phyloP scores from a whole-genome alignment of 2,797 vertebrate genomes.

The Aratinga solstitialis region DNA sequence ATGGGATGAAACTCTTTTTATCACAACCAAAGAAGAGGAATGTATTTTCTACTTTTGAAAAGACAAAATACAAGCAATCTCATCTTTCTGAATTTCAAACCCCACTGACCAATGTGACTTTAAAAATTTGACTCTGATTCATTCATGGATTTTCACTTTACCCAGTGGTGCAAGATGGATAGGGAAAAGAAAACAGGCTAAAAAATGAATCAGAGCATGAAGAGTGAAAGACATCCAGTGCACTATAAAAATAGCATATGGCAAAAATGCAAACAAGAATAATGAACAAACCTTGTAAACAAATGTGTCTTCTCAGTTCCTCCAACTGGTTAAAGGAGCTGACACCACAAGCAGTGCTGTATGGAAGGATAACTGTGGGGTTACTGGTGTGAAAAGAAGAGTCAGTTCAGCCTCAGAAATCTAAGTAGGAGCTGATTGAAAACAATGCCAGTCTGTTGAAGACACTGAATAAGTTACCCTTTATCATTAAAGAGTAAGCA shows the following conservation, averaged over 20 bases:
- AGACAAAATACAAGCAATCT: background rate
- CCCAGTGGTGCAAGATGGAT: conserved; percentile 18
- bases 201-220: conserved; percentile 33
- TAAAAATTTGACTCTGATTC: conserved; percentile 42
- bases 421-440: background rate
- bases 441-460: background rate
- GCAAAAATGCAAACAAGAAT: background rate
- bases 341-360: background rate
- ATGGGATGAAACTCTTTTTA: background rate
- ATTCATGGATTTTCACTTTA: conserved; percentile 28
- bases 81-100: conserved; percentile 42
- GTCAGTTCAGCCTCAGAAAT: background rate
- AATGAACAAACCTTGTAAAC: background rate
- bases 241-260: conserved; percentile 21
- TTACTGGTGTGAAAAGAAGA: background rate
- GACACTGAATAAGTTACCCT: background rate
- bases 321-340: background rate
- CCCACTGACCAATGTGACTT: conserved; percentile 25
- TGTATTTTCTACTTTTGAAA: conserved; percentile 4
- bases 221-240: background rate
- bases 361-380: background rate
- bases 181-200: conserved; percentile 29
- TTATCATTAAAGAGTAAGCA: background rate
- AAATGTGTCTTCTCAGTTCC: background rate
- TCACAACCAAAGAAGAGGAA: background rate